Evolutionary conservation across 2,888 invertebrate species (phyloP).

Genomic region (Lithophane socia): DNA sequence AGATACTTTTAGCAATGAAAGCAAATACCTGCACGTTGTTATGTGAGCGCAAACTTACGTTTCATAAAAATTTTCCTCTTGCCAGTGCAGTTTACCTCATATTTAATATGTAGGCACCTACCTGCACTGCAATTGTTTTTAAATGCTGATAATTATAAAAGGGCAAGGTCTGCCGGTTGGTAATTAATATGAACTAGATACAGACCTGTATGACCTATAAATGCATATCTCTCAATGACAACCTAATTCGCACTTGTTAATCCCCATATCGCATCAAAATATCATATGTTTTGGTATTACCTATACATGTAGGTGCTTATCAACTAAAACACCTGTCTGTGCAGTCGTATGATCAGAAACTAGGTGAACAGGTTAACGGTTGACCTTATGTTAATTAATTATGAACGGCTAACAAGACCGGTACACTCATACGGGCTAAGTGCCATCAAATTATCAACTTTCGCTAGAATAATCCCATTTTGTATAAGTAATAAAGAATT

Average conservation of each 20-base stretch:
- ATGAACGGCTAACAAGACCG: constrained; percentile 33
- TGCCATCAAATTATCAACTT: constrained; percentile 27
- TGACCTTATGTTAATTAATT: constrained; percentile 65
- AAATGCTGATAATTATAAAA: constrained; percentile 49
- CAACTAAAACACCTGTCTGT: constrained; percentile 43
- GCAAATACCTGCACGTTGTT: constrained; percentile 32
- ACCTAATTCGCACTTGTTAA: constrained; percentile 29
- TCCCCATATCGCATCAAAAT: constrained; percentile 36
- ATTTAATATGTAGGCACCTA: constrained; percentile 1
- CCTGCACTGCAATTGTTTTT: constrained; percentile 20
- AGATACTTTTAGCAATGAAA: constrained; percentile 17
- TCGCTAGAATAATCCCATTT: constrained; percentile 11
- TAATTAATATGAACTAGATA: constrained; percentile 39
- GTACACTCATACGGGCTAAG: constrained; percentile 34
- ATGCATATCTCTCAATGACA: constrained; percentile 52
- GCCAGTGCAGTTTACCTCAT: constrained; percentile 26
- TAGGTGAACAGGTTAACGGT: constrained; percentile 63
- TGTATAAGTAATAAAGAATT: not conserved
- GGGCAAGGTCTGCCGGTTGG: constrained; percentile 35
- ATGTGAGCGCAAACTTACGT: not conserved
- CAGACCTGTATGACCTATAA: constrained; percentile 37
- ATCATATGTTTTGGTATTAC: constrained; percentile 30
- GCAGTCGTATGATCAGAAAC: constrained; percentile 48
- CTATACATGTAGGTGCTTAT: not conserved
- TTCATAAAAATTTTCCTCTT: constrained; percentile 1